A percentile compares a stretch with the other conserved stretches of the same genome.
phyloP scores from a whole-genome alignment of 2,113 vertebrate genomes.

The Stegostoma tigrinum region DNA sequence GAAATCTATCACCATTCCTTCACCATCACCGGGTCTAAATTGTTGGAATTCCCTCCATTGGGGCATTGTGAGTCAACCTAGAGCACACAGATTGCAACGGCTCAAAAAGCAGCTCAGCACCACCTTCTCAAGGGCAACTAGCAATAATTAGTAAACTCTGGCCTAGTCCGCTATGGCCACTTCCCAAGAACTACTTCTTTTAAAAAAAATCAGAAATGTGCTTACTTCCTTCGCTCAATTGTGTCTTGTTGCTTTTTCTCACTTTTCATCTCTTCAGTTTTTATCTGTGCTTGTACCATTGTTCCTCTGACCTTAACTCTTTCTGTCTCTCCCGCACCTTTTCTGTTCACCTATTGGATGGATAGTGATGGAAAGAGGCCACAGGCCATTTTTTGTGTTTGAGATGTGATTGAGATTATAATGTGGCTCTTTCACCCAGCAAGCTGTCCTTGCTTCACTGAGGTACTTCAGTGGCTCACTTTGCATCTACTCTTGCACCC shows the following conservation, averaged over 20 bases:
- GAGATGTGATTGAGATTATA: not conserved
- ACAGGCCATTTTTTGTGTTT: no score
- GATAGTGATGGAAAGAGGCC: no score
- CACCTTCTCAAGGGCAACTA: not conserved
- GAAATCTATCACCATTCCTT: not conserved
- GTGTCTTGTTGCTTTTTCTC: not conserved
- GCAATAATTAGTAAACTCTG: not conserved
- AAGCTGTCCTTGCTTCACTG: not conserved
- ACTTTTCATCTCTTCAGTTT: no score
- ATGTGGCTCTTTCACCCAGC: not conserved
- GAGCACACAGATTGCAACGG: not conserved
- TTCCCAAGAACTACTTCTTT: not conserved
- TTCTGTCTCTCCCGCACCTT: no score
- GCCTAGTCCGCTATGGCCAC: not conserved
- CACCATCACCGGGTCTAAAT: not conserved
- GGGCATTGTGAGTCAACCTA: not conserved
- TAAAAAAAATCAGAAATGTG: not conserved
- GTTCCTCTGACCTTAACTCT: no score
- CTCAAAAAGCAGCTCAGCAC: not conserved
- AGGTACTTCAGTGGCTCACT: not conserved
- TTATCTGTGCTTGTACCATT: no score
- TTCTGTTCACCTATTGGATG: no score
- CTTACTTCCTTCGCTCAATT: not conserved
- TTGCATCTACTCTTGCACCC: not conserved
- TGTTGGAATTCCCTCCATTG: not conserved